Conservation (phyloP, 1,140 invertebrate genomes). For the Brachionus rubens region DNA sequence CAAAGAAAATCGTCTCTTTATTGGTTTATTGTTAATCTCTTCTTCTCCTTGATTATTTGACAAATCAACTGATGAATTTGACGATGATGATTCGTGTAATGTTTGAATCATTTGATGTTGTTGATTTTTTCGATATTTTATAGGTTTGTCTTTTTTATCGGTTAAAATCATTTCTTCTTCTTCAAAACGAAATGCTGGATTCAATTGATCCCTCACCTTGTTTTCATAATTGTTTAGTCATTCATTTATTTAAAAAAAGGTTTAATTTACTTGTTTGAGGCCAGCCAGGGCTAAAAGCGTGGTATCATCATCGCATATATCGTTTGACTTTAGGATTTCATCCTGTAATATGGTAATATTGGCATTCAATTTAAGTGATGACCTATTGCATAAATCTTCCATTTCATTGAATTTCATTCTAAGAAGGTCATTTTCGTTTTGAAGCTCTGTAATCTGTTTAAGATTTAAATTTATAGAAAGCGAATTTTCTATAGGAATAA, state of each 20-base stretch:
- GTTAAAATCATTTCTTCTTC: not conserved
- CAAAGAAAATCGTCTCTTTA: constrained; percentile 12
- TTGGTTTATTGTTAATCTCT: not conserved
- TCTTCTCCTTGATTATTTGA: not conserved
- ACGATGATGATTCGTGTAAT: not conserved
- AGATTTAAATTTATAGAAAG: not conserved
- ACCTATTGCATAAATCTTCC: constrained; percentile 23
- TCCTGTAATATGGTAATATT: constrained; percentile 38
- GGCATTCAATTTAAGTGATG: constrained; percentile 17
- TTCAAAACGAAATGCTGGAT: constrained; percentile 24
- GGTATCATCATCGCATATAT: constrained; percentile 10
- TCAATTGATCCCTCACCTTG: constrained; percentile 21
- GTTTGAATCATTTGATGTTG: constrained; percentile 31
- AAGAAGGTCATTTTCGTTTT: constrained; percentile 4
- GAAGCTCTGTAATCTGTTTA: constrained; percentile 18
- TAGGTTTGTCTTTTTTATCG: not conserved
- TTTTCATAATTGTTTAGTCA: not conserved
- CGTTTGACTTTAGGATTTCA: constrained; percentile 3
- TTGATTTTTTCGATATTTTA: constrained; percentile 38
- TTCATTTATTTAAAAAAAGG: not conserved
- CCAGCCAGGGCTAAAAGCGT: constrained; percentile 13
- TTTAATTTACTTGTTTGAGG: constrained; percentile 24
- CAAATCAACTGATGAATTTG: not conserved
- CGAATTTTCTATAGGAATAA: not conserved
- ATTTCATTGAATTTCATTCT: constrained; percentile 19